Evolutionary conservation across 2,797 vertebrate genomes (phyloP), one percentile per base, ranked within the genome.

Genomic region (Scolopax bukidnonensis): DNA sequence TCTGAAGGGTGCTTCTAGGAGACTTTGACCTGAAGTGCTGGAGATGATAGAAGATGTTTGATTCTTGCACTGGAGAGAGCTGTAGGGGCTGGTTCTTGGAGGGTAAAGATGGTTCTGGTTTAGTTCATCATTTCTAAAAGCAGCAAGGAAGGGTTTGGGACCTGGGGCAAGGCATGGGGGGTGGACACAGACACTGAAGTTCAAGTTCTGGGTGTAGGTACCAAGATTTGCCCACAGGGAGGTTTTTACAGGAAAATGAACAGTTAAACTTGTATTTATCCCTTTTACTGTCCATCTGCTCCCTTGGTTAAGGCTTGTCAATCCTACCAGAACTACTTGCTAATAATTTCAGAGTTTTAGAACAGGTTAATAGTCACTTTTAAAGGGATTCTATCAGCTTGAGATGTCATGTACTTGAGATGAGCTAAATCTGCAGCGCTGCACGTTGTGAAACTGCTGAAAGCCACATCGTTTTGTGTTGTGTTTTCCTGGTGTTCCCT

Each of bases 281-380:
- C 16, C 13, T 48, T 32, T 41, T 38, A 14, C 33, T 56, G 10
- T 30, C 61, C 21, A 4, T 38, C 32, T 0, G 0, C 19, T 85
- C 41, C 32, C 21, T 45, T 0, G 0, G 8, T 85, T 16, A 38
- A 63, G 10, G n/a, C 20, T 7, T 32, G 27, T n/a, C 60, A 48
- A 5, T 59, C 32, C 23, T 32, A 4, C 21, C 13, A 12, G 68
- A 76, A 33, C 36, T 53, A 19, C 19, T 36, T 65, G 25, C 82
- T 68, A 5, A 69, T 65, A n/a, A 43, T 40, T 47, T 6, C 21
- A 50, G 40, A 27, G 24, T 41, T 82, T 61, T 69, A 65, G 30
- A 87, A 30, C 45, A 51, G 60, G 21, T 47, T 65, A 9, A 27
- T 32, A 19, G 10, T 85, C 51, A n/a, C 1, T 79, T 70, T 57